Conservation (phyloP, 2,797 vertebrate species). For the Delichon dasypus region DNA sequence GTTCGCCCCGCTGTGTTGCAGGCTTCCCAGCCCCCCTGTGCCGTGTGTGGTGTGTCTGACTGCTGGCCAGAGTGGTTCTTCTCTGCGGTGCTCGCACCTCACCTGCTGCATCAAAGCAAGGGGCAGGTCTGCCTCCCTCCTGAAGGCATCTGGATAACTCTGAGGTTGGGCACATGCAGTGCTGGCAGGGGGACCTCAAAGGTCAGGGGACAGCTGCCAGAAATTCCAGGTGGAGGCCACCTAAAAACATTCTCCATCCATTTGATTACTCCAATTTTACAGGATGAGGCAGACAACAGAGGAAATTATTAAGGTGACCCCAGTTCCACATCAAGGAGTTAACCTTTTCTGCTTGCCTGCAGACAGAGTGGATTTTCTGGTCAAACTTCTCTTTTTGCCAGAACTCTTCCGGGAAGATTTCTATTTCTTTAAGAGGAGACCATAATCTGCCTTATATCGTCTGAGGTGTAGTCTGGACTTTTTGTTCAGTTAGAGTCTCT, state of each 20-base stretch:
- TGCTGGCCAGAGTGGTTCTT: background rate
- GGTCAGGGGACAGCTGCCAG: background rate
- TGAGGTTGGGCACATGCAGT: background rate
- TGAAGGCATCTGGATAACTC: background rate
- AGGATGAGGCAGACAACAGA: background rate
- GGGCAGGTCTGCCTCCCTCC: background rate
- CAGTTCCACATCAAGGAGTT: background rate
- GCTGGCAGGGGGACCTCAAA: background rate
- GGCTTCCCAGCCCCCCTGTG: background rate
- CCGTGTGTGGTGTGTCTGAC: background rate
- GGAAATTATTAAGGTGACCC: background rate
- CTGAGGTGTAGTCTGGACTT: background rate
- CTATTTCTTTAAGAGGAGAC: background rate
- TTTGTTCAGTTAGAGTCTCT: background rate
- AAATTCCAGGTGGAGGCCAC: background rate
- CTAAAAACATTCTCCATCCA: background rate
- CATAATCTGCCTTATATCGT: background rate
- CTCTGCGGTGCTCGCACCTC: background rate
- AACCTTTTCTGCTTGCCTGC: background rate
- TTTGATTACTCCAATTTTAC: background rate
- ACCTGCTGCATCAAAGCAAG: background rate
- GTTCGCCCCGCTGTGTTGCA: background rate
- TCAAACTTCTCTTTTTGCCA: background rate
- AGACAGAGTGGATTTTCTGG: background rate
- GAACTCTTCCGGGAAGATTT: background rate